Evolutionary conservation across 1,140 invertebrate species (phyloP).

Genomic region (Mya arenaria): DNA sequence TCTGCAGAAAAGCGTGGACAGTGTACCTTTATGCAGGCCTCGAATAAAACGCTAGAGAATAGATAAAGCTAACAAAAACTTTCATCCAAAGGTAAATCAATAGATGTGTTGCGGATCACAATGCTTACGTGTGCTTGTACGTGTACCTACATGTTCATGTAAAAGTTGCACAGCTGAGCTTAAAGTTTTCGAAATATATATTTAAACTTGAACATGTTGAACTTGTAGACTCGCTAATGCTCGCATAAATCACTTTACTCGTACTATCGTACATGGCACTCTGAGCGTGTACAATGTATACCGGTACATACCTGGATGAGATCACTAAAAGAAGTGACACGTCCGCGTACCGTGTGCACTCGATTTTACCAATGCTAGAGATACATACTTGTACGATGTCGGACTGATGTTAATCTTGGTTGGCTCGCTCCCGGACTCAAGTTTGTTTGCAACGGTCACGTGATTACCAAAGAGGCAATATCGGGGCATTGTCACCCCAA

Average conservation of each 20-base stretch:
- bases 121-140: too few species aligned
- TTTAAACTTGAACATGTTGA: not conserved
- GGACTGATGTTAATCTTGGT: slow-evolving; percentile 95
- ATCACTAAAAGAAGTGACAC: not conserved
- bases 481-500: slow-evolving; percentile 79
- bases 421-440: slow-evolving; percentile 95
- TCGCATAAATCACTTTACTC: too few species aligned
- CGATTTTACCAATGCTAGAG: not conserved
- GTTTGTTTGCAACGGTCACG: slow-evolving; percentile 96
- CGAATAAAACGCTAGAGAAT: too few species aligned
- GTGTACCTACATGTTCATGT: too few species aligned
- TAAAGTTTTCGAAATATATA: too few species aligned
- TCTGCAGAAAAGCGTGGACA: too few species aligned
- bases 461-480: slow-evolving; percentile 84
- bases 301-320: not conserved
- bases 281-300: not conserved
- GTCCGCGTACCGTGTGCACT: not conserved
- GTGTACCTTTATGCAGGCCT: too few species aligned
- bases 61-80: too few species aligned
- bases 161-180: too few species aligned
- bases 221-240: too few species aligned
- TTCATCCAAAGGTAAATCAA: too few species aligned
- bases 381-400: slow-evolving; percentile 94
- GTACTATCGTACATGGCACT: not conserved
- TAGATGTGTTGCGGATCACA: too few species aligned